Percentiles rank a stretch among this genome's conserved stretches.
phyloP scores from a whole-genome alignment of 2,888 invertebrate genomes.

The Amiota mariae region DNA sequence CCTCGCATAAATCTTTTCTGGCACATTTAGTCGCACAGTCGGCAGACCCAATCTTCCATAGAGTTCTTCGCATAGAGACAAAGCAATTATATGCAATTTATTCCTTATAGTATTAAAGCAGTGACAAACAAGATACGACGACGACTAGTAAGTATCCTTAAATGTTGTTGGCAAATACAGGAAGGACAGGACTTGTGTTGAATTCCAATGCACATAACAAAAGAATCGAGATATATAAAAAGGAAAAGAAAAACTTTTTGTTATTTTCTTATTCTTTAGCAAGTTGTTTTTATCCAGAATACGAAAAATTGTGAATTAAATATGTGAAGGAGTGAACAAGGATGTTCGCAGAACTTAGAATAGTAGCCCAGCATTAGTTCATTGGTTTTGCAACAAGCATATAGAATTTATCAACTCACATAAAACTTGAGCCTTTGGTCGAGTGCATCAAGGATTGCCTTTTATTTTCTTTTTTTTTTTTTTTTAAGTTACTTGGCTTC shows the following conservation, averaged over 20 bases:
- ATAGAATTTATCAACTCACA: slow-evolving; percentile 13
- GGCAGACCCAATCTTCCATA: slow-evolving; percentile 28
- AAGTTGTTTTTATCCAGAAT: not conserved
- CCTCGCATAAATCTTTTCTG: slow-evolving; percentile 66
- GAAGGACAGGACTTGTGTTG: not conserved
- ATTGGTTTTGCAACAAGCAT: not conserved
- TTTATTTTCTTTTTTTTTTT: not conserved
- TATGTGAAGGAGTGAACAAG: slow-evolving; percentile 5
- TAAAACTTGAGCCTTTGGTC: not conserved
- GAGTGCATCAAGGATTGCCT: not conserved
- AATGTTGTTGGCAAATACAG: no score
- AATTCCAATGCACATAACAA: slow-evolving; percentile 1
- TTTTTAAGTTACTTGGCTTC: not conserved
- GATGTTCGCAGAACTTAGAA: not conserved
- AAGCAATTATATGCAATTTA: slow-evolving; percentile 72
- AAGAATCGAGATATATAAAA: not conserved
- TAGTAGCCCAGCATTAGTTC: slow-evolving; percentile 1
- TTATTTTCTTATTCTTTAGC: slow-evolving; percentile 6
- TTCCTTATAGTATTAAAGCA: slow-evolving; percentile 35
- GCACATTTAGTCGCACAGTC: slow-evolving; percentile 64
- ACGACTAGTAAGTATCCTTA: not conserved
- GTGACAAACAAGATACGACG: no score
- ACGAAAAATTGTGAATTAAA: slow-evolving; percentile 15
- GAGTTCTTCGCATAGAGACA: slow-evolving; percentile 37
- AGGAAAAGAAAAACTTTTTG: not conserved